Conservation (phyloP, 2,113 vertebrate species). For the Coracopsis vasa region DNA sequence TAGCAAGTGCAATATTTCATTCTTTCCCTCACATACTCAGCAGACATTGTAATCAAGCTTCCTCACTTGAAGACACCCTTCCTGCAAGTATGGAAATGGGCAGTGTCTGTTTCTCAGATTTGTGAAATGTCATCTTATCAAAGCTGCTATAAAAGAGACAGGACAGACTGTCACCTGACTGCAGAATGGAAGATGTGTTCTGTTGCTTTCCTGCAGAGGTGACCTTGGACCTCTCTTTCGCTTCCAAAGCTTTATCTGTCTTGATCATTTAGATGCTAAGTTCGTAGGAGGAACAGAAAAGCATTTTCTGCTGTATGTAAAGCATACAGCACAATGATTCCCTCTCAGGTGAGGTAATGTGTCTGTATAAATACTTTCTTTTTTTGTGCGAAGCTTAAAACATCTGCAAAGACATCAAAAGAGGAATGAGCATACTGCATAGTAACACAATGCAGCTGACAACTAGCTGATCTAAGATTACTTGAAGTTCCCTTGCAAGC, state of each 20-base stretch:
- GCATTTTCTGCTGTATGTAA: not conserved
- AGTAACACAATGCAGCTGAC: not conserved
- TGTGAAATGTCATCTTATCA: not conserved
- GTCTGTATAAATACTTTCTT: not conserved
- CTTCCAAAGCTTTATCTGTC: not conserved
- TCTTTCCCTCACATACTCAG: not conserved
- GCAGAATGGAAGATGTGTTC: not conserved
- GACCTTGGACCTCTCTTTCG: conserved; percentile 13
- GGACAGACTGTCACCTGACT: conserved; percentile 16
- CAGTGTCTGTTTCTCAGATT: not conserved
- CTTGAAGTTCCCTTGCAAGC: not conserved
- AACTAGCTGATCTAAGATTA: not conserved
- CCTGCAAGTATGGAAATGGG: conserved; percentile 33
- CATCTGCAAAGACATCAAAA: conserved; percentile 31
- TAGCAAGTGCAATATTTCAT: not conserved
- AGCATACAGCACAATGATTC: not conserved
- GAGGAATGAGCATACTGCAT: not conserved
- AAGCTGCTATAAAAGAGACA: not conserved
- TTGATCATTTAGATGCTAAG: conserved; percentile 27
- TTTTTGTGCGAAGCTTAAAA: not conserved
- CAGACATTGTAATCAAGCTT: conserved; percentile 29
- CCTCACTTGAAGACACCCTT: conserved; percentile 25
- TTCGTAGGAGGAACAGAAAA: not conserved
- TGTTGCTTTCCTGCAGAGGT: conserved; percentile 7
- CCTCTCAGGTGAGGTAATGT: conserved; percentile 25